These are phyloP conservation scores for Leptobrachium ailaonicum DNA, from an alignment of 2,113 vertebrate species.

Conservation along the genomic window DNA sequence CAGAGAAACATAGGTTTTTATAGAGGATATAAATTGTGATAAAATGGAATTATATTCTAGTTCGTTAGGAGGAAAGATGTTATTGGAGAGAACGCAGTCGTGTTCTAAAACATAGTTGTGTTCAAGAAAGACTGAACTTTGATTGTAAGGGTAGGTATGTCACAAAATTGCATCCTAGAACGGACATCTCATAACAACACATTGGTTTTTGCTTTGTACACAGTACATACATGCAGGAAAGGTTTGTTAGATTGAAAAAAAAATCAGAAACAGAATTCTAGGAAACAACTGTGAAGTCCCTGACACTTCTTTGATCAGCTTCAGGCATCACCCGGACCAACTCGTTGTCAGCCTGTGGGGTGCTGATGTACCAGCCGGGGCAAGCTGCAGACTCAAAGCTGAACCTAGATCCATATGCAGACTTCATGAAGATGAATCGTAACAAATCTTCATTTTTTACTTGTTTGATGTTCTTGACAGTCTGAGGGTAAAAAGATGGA, in stretches of 20 bases:
- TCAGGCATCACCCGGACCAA: not conserved
- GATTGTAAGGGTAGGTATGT: too few species aligned
- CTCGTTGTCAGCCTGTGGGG: conserved; percentile 26
- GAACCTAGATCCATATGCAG: conserved; percentile 41
- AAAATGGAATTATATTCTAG: too few species aligned
- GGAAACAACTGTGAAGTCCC: not conserved
- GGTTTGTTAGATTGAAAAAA: not conserved
- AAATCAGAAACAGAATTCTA: not conserved
- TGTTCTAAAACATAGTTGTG: too few species aligned
- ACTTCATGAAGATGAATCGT: conserved; percentile 57
- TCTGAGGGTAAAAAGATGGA: too few species aligned
- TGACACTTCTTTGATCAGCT: not conserved
- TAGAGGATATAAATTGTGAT: too few species aligned
- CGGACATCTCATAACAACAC: not conserved
- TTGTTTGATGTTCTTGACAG: not conserved
- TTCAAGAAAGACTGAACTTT: too few species aligned
- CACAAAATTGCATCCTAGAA: too few species aligned
- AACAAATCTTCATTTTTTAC: not conserved
- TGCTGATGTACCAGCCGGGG: conserved; percentile 61
- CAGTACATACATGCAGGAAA: conserved; percentile 21
- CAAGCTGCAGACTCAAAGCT: conserved; percentile 53
- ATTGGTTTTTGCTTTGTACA: not conserved
- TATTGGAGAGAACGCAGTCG: too few species aligned
- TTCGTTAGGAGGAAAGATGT: too few species aligned
- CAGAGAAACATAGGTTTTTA: too few species aligned